phyloP scores from a whole-genome alignment of 2,113 vertebrate species.

The Platycercus adscitus region DNA sequence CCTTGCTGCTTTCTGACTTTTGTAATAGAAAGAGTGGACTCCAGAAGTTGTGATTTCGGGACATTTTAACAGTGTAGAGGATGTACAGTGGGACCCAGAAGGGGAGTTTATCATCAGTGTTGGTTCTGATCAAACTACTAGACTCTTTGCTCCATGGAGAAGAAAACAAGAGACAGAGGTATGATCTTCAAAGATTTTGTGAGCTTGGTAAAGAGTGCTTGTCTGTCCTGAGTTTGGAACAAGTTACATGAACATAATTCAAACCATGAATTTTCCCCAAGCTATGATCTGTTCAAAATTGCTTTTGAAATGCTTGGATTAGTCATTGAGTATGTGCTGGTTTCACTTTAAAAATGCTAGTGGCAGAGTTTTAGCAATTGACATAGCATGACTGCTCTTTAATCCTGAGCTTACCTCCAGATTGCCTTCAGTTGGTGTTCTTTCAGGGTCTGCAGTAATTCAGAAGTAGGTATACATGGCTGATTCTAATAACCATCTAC shows the following conservation, averaged over 20 bases:
- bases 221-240: neutral
- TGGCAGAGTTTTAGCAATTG: neutral
- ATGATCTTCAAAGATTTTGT: neutral
- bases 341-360: neutral
- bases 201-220: neutral
- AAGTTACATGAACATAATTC: neutral
- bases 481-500: neutral
- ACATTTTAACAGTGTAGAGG: slow-evolving; percentile 91
- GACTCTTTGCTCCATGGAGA: slow-evolving; percentile 92
- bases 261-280: neutral
- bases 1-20: neutral
- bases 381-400: neutral
- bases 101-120: slow-evolving; percentile 94
- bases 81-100: slow-evolving; percentile 93
- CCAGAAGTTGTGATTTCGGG: slow-evolving; percentile 91
- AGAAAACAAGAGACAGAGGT: slow-evolving; percentile 80
- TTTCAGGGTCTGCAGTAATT: neutral
- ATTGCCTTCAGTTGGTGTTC: neutral
- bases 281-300: neutral
- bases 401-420: neutral
- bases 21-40: slow-evolving; percentile 85
- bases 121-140: slow-evolving; percentile 93
- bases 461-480: neutral
- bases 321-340: neutral
- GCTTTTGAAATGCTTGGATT: neutral